phyloP scores from a whole-genome alignment of 2,797 vertebrate species.

The Coregonus suidteri region DNA sequence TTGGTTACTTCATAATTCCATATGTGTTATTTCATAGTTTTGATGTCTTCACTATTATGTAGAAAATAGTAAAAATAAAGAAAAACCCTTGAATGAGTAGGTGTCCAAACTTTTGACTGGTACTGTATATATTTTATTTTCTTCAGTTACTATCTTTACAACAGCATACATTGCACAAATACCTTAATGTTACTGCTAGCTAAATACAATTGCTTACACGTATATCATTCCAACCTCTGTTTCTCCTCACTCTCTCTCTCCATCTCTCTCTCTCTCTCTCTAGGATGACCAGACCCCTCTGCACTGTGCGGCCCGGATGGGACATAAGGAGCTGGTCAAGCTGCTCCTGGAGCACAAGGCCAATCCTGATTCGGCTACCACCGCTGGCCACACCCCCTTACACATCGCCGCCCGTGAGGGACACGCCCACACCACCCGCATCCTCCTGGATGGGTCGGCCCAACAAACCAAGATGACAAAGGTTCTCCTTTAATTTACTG shows the following conservation, averaged over 20 bases:
- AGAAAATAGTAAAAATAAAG: no score
- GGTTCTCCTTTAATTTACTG: slow-evolving; percentile 64
- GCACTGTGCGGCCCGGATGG: slow-evolving; percentile 93
- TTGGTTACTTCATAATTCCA: no score
- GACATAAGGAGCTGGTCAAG: slow-evolving; percentile 88
- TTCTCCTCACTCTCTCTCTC: background rate
- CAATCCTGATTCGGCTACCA: slow-evolving; percentile 87
- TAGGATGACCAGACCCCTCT: slow-evolving; percentile 97
- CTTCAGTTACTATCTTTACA: background rate
- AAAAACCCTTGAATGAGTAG: no score
- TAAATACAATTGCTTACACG: background rate
- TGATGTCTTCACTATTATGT: no score
- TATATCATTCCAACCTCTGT: background rate
- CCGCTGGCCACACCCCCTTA: slow-evolving; percentile 89
- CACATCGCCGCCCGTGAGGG: slow-evolving; percentile 90
- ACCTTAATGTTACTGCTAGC: background rate
- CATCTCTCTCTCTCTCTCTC: background rate
- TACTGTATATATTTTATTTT: no score
- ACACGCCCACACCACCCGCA: slow-evolving; percentile 83
- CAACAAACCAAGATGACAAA: slow-evolving; percentile 94
- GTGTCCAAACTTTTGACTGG: no score
- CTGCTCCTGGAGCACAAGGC: slow-evolving; percentile 86
- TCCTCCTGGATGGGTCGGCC: slow-evolving; percentile 87
- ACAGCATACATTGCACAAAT: background rate
- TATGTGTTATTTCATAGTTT: no score